phyloP scores from a whole-genome alignment of 2,888 invertebrate species.

The Orthosia gracilis region DNA sequence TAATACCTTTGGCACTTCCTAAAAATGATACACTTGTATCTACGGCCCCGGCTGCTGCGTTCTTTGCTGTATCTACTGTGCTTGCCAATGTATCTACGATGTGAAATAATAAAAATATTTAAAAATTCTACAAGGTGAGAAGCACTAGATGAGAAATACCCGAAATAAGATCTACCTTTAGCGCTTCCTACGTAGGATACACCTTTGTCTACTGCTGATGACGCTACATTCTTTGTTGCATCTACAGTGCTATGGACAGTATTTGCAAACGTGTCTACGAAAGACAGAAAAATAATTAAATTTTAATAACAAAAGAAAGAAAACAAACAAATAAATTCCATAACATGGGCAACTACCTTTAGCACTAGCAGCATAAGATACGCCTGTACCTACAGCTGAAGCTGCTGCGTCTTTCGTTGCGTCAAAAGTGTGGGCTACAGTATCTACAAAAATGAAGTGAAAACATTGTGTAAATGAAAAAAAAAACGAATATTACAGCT shows the following conservation, averaged over 20 bases:
- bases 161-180: conserved; percentile 72
- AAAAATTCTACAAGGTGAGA: conserved; percentile 20
- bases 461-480: conserved; percentile 11
- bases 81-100: conserved; percentile 76
- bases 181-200: conserved; percentile 72
- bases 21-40: conserved; percentile 76
- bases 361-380: conserved; percentile 73
- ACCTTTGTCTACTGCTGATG: conserved; percentile 77
- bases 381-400: conserved; percentile 74
- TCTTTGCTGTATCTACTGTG: conserved; percentile 79
- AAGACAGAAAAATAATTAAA: background rate
- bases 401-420: conserved; percentile 63
- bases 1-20: conserved; percentile 77
- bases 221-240: conserved; percentile 77
- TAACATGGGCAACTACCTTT: conserved; percentile 70
- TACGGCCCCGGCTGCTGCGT: conserved; percentile 71
- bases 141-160: background rate
- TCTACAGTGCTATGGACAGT: conserved; percentile 78
- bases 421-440: conserved; percentile 74
- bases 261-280: conserved; percentile 68
- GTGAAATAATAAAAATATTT: conserved; percentile 43
- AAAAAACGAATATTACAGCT: conserved; percentile 5
- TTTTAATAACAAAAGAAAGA: conserved; percentile 5
- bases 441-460: conserved; percentile 71
- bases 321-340: background rate